phyloP scores from a whole-genome alignment of 2,888 invertebrate species.

The Eristalis pertinax region DNA sequence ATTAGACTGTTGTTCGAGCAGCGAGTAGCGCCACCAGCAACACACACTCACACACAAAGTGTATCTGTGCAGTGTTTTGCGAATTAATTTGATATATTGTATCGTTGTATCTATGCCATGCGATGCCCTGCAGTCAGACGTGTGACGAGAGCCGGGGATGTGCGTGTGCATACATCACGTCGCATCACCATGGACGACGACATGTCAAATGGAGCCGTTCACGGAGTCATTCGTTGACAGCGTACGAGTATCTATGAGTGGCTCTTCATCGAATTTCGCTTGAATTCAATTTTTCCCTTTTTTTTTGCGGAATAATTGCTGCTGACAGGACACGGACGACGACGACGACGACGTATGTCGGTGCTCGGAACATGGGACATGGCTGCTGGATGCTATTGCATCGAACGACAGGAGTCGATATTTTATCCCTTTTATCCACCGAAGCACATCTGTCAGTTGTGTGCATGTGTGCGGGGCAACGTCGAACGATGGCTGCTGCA shows the following conservation, averaged over 20 bases:
- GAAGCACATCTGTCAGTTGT: neutral
- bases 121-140: neutral
- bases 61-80: slow-evolving; percentile 14
- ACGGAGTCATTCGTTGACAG: neutral
- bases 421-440: slow-evolving; percentile 11
- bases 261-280: neutral
- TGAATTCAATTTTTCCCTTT: neutral
- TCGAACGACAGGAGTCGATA: neutral
- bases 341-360: neutral
- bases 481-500: neutral
- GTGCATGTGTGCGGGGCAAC: no score
- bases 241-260: neutral
- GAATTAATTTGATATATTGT: slow-evolving; percentile 32
- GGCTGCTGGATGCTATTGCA: neutral
- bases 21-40: neutral
- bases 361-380: neutral
- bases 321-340: neutral
- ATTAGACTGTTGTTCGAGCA: neutral
- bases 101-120: neutral
- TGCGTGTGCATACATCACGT: slow-evolving; percentile 4
- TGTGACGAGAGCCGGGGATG: neutral
- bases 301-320: neutral
- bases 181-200: neutral
- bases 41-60: neutral
- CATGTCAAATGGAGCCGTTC: neutral